Evolutionary conservation across 2,888 invertebrate species (phyloP).

Genomic region (Poecilus cupreus): DNA sequence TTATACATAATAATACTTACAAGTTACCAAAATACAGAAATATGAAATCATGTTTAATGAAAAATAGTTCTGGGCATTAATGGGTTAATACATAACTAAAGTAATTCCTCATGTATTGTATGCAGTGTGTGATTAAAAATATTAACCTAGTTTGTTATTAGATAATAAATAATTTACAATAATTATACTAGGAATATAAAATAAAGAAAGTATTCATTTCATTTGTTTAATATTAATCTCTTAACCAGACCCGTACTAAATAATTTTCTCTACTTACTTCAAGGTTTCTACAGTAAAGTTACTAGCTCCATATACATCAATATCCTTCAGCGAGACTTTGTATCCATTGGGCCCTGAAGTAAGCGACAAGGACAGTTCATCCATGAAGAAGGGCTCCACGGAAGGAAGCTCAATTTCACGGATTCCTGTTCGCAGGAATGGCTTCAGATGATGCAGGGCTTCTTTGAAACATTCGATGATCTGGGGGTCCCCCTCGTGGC

Average conservation of each 20-base stretch:
- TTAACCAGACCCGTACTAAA: neutral
- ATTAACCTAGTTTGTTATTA: slow-evolving; percentile 20
- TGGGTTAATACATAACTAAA: neutral
- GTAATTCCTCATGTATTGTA: too few relatives aligned
- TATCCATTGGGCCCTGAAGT: slow-evolving; percentile 77
- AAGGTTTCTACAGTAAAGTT: slow-evolving; percentile 77
- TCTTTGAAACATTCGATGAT: slow-evolving; percentile 76
- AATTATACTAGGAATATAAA: slow-evolving; percentile 4
- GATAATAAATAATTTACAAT: slow-evolving; percentile 1
- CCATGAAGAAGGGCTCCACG: slow-evolving; percentile 80
- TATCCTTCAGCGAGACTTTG: slow-evolving; percentile 76
- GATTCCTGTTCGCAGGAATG: slow-evolving; percentile 78
- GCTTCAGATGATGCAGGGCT: slow-evolving; percentile 77
- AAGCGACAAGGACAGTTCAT: slow-evolving; percentile 76
- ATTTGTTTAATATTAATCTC: neutral
- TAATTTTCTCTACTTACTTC: slow-evolving; percentile 72
- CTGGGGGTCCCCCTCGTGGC: slow-evolving; percentile 78
- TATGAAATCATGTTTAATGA: too few relatives aligned
- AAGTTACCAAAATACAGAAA: too few relatives aligned
- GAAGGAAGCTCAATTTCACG: slow-evolving; percentile 81
- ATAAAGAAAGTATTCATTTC: neutral
- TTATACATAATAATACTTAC: too few relatives aligned
- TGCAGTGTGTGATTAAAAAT: slow-evolving; percentile 3
- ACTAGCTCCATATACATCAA: slow-evolving; percentile 79
- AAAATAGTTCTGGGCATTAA: neutral